Conservation (phyloP, 2,113 vertebrate species). For the Gobio gobio region DNA sequence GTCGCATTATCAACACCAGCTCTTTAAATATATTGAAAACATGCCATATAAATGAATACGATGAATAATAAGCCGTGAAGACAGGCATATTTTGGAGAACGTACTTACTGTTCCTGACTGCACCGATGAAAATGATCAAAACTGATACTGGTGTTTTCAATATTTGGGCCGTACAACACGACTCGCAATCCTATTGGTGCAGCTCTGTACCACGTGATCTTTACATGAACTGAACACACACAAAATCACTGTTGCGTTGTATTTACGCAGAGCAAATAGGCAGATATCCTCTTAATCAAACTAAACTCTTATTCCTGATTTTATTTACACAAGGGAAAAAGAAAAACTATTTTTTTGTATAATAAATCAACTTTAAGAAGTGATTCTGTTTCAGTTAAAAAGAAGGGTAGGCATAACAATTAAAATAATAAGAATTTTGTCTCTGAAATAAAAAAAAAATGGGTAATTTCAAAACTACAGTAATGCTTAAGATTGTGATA, state of each 20-base stretch:
- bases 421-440: no score
- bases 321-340: background rate
- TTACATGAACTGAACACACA: background rate
- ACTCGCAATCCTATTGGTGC: slow-evolving; percentile 79
- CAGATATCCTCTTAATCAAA: background rate
- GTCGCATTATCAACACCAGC: background rate
- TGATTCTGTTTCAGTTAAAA: background rate
- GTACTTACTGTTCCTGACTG: slow-evolving; percentile 8
- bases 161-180: slow-evolving; percentile 71
- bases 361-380: background rate
- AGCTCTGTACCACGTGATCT: slow-evolving; percentile 62
- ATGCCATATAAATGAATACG: background rate
- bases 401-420: background rate
- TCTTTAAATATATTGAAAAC: background rate
- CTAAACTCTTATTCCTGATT: background rate
- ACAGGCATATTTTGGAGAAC: background rate
- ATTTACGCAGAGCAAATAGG: slow-evolving; percentile 15
- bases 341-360: background rate
- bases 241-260: background rate
- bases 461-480: no score
- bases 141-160: slow-evolving; percentile 41
- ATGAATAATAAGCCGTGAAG: background rate
- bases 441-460: no score
- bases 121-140: background rate
- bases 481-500: no score